Evolutionary conservation across 2,113 vertebrate species (phyloP).

Genomic region (Oreochromis tanganicae): DNA sequence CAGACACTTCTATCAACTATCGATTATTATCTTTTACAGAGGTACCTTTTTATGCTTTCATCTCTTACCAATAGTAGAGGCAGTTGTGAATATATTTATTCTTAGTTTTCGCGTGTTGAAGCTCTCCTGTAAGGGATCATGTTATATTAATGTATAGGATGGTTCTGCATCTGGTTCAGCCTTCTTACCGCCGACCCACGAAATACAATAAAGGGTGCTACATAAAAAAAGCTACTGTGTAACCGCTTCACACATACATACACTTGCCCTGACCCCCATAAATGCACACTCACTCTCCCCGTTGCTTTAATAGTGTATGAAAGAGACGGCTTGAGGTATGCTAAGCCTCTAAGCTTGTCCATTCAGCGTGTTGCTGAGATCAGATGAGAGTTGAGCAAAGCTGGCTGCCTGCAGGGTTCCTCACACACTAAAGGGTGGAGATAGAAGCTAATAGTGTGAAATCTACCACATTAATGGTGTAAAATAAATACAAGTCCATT

Average conservation of each 20-base stretch:
- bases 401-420: slow-evolving; percentile 19
- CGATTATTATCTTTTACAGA: slow-evolving; percentile 84
- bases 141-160: slow-evolving; percentile 98
- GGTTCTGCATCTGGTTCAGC: slow-evolving; percentile 98
- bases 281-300: slow-evolving; percentile 6
- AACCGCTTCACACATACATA: neutral
- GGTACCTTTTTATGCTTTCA: slow-evolving; percentile 91
- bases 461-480: slow-evolving; percentile 49
- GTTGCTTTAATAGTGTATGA: slow-evolving; percentile 39
- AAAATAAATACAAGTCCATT: slow-evolving; percentile 55
- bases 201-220: slow-evolving; percentile 82
- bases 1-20: slow-evolving; percentile 80
- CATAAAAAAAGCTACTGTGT: slow-evolving; percentile 31
- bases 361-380: slow-evolving; percentile 16
- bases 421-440: neutral
- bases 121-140: slow-evolving; percentile 95
- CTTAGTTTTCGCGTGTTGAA: slow-evolving; percentile 96
- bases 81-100: slow-evolving; percentile 99
- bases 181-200: slow-evolving; percentile 93
- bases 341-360: slow-evolving; percentile 31
- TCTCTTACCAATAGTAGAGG: slow-evolving; percentile 79
- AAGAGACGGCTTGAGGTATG: slow-evolving; percentile 35
- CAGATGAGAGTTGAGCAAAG: slow-evolving; percentile 37
- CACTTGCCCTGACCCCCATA: slow-evolving; percentile 2
- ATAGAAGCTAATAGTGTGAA: slow-evolving; percentile 47